A percentile compares a stretch with the other conserved stretches of the same genome.
These are phyloP conservation scores for Chlorodrepanis virens DNA, from an alignment of 2,113 vertebrate species.

Conservation along the genomic window DNA sequence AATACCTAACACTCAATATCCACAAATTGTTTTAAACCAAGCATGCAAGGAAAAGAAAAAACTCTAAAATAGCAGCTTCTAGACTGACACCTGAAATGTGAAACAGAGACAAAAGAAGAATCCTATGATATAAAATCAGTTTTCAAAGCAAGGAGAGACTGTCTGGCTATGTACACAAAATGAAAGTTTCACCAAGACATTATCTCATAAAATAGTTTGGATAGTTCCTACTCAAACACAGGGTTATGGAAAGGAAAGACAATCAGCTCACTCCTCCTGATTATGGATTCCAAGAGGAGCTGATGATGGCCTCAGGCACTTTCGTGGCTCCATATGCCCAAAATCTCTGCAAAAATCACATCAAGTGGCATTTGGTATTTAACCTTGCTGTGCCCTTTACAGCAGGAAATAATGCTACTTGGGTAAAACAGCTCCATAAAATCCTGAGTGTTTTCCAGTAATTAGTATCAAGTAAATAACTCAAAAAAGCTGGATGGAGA, in stretches of 20 bases:
- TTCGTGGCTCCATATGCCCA: background rate
- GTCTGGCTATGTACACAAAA: background rate
- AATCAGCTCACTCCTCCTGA: conserved; percentile 8
- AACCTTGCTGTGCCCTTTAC: background rate
- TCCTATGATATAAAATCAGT: background rate
- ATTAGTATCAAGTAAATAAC: conserved; percentile 7
- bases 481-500: background rate
- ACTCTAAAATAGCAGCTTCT: background rate
- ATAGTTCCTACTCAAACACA: background rate
- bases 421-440: background rate
- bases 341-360: background rate
- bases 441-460: background rate
- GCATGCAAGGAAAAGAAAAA: background rate
- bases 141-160: background rate
- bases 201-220: background rate
- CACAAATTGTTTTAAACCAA: background rate
- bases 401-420: background rate
- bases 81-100: background rate
- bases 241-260: background rate
- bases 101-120: background rate
- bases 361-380: background rate
- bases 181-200: background rate
- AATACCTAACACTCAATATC: background rate
- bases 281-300: background rate
- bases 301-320: background rate